These are phyloP conservation scores for Coptodon rendalli DNA, from an alignment of 2,113 vertebrate species.

Conservation along the genomic window DNA sequence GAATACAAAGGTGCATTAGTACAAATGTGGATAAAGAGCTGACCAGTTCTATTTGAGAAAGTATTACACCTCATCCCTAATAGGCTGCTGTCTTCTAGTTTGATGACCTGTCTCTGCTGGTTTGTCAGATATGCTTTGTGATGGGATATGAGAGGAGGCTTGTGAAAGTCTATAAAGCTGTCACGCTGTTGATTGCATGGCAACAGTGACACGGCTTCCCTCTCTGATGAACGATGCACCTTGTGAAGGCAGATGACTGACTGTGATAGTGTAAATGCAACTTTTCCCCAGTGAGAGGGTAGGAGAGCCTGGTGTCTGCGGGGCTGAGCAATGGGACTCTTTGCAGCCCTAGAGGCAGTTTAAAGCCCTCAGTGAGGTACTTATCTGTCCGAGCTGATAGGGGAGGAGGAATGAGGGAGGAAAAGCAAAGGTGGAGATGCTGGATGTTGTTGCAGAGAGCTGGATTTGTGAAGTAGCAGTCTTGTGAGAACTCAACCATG, in stretches of 20 bases:
- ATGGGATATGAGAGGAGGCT: conserved; percentile 7
- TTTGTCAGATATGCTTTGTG: conserved; percentile 23
- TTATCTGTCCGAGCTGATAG: conserved; percentile 28
- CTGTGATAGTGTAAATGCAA: not conserved
- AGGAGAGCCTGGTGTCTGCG: not conserved
- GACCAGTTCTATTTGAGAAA: not conserved
- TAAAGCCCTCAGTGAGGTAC: conserved; percentile 16
- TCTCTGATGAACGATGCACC: conserved; percentile 14
- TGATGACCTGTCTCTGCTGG: not conserved
- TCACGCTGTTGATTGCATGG: conserved; percentile 21
- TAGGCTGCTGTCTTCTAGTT: not conserved
- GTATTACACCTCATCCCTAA: not conserved
- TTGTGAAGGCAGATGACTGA: conserved; percentile 13
- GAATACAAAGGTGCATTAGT: not conserved
- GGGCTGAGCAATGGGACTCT: not conserved
- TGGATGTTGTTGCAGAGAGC: not conserved
- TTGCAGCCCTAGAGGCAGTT: not conserved
- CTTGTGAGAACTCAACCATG: not conserved
- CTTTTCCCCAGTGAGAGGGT: not conserved
- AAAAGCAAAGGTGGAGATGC: not conserved
- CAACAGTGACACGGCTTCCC: not conserved
- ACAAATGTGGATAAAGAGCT: not conserved
- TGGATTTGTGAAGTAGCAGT: not conserved
- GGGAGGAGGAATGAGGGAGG: not conserved
- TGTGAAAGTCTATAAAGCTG: conserved; percentile 37